Evolutionary conservation across 2,113 vertebrate genomes (phyloP).

Genomic region (Pristiophorus japonicus): DNA sequence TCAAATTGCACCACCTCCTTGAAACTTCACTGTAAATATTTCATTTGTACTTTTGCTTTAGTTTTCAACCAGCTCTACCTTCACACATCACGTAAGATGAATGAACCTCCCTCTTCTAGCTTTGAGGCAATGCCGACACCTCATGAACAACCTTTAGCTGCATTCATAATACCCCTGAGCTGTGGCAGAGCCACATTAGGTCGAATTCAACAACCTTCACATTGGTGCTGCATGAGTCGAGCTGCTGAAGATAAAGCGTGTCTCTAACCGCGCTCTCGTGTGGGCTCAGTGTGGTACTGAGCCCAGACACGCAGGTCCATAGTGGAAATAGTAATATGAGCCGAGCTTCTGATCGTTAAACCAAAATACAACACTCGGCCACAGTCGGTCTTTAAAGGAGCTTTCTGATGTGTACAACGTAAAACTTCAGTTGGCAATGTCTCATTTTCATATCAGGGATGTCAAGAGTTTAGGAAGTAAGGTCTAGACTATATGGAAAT

Average conservation of each 20-base stretch:
- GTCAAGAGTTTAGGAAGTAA: too few relatives aligned
- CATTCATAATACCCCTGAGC: neutral
- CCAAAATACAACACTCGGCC: neutral
- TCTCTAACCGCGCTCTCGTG: neutral
- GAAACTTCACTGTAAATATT: neutral
- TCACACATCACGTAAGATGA: neutral
- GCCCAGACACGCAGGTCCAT: too few relatives aligned
- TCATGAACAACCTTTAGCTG: neutral
- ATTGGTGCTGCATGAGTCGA: neutral
- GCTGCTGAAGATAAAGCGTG: neutral
- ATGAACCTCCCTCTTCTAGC: neutral
- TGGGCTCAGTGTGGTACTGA: neutral
- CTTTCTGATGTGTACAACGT: neutral
- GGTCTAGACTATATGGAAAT: too few relatives aligned
- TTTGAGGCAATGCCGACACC: neutral
- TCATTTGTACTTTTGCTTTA: too few relatives aligned
- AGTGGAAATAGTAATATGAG: neutral
- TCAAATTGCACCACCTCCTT: neutral
- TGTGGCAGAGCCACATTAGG: neutral
- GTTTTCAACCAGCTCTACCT: neutral
- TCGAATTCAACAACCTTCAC: neutral
- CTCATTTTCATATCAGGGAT: too few relatives aligned
- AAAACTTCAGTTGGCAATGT: neutral
- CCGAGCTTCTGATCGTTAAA: neutral
- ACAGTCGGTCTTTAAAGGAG: neutral